Percentiles rank a stretch among this genome's conserved stretches.
Conservation (phyloP, 64 coral and sea anemone species). For the Exaiptasia diaphana region DNA sequence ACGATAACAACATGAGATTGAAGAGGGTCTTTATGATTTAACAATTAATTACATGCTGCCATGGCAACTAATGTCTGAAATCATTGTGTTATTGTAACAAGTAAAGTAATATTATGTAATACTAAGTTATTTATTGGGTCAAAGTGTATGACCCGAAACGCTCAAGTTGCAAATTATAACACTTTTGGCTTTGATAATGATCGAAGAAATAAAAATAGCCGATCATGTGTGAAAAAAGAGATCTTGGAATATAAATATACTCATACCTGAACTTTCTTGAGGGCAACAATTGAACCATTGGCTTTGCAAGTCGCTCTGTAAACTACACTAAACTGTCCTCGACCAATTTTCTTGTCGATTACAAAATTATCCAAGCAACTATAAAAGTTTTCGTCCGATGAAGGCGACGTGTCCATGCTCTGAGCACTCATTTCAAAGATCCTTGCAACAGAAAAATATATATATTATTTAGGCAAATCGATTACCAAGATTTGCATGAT, state of each 20-base stretch:
- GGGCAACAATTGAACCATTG: conserved; percentile 64
- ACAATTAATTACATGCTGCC: too few species aligned
- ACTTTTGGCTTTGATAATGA: background rate
- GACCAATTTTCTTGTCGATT: conserved; percentile 94
- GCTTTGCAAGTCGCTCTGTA: conserved; percentile 70
- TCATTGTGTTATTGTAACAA: too few species aligned
- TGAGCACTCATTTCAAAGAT: too few species aligned
- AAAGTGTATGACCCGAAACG: background rate
- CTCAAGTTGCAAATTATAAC: background rate
- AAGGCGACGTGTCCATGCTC: conserved; percentile 24
- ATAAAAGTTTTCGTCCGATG: conserved; percentile 6
- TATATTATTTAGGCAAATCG: too few species aligned
- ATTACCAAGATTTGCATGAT: too few species aligned
- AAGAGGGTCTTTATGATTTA: too few species aligned
- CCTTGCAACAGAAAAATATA: too few species aligned
- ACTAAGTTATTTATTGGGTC: background rate
- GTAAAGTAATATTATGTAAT: too few species aligned
- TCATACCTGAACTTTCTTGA: conserved; percentile 98
- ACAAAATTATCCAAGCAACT: conserved; percentile 49
- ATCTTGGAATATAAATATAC: background rate
- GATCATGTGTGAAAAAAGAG: background rate
- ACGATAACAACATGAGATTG: too few species aligned
- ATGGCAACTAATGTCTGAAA: too few species aligned
- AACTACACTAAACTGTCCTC: conserved; percentile 96
- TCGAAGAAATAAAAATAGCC: background rate